Evolutionary conservation across 1,140 invertebrate genomes (phyloP).

Genomic region (Sarcophaga peregrina): DNA sequence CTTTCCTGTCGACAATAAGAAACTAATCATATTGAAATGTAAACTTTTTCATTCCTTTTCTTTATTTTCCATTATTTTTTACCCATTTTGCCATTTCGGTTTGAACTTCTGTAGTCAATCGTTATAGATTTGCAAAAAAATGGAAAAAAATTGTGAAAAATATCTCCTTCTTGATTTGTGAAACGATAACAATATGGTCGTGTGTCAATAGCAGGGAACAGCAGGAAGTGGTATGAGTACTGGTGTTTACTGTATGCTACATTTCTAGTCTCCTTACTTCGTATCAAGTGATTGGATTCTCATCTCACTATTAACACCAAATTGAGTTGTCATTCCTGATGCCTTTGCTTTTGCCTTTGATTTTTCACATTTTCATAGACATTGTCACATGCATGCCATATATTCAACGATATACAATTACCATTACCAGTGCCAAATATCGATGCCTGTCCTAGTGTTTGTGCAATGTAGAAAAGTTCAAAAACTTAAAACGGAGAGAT

Average conservation of each 20-base stretch:
- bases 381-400: no score
- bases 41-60: background rate
- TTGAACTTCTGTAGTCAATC: no score
- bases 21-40: background rate
- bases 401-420: background rate
- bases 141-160: no score
- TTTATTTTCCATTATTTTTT: background rate
- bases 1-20: background rate
- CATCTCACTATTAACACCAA: background rate
- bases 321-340: background rate
- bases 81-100: background rate
- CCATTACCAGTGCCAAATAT: no score
- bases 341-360: no score
- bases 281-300: conserved; percentile 15
- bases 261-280: background rate
- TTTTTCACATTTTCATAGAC: background rate
- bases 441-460: no score
- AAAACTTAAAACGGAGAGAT: no score
- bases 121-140: no score
- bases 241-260: no score
- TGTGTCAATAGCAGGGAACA: no score
- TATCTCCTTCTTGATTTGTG: background rate
- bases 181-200: background rate
- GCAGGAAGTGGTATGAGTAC: no score
- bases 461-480: no score